Conservation (phyloP, 2,797 vertebrate genomes). For the Amblyraja radiata region DNA sequence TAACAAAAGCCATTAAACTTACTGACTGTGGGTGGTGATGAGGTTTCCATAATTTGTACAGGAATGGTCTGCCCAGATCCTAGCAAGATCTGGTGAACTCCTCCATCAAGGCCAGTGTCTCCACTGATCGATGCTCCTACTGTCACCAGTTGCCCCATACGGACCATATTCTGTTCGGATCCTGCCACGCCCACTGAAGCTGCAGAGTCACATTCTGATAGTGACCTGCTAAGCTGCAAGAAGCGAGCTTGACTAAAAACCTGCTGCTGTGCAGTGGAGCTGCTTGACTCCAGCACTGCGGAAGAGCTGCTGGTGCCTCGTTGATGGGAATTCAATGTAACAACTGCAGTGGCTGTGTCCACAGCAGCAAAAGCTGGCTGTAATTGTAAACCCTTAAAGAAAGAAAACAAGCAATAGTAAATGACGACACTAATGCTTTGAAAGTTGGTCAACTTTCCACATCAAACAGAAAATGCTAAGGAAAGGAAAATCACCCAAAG, state of each 20-base stretch:
- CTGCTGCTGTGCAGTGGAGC: slow-evolving; percentile 42
- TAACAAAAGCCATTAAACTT: slow-evolving; percentile 47
- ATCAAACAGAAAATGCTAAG: background rate
- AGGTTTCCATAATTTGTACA: slow-evolving; percentile 54
- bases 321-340: slow-evolving; percentile 51
- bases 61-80: slow-evolving; percentile 58
- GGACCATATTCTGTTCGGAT: slow-evolving; percentile 49
- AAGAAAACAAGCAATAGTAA: slow-evolving; percentile 42
- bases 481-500: background rate
- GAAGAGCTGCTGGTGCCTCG: slow-evolving; percentile 50
- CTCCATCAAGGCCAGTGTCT: slow-evolving; percentile 48
- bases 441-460: background rate
- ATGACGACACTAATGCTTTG: background rate
- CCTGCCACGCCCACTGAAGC: slow-evolving; percentile 40
- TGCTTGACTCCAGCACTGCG: slow-evolving; percentile 47
- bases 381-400: slow-evolving; percentile 60
- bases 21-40: slow-evolving; percentile 50
- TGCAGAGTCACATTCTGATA: slow-evolving; percentile 44
- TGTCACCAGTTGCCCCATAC: slow-evolving; percentile 56
- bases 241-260: slow-evolving; percentile 50
- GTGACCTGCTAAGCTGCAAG: slow-evolving; percentile 49
- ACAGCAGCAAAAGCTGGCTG: slow-evolving; percentile 56
- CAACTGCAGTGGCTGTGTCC: slow-evolving; percentile 51
- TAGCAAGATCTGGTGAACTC: slow-evolving; percentile 57
- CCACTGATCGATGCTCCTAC: slow-evolving; percentile 45